Evolutionary conservation across 2,797 vertebrate species (phyloP).

Genomic region (Schizopygopsis pylzovi): DNA sequence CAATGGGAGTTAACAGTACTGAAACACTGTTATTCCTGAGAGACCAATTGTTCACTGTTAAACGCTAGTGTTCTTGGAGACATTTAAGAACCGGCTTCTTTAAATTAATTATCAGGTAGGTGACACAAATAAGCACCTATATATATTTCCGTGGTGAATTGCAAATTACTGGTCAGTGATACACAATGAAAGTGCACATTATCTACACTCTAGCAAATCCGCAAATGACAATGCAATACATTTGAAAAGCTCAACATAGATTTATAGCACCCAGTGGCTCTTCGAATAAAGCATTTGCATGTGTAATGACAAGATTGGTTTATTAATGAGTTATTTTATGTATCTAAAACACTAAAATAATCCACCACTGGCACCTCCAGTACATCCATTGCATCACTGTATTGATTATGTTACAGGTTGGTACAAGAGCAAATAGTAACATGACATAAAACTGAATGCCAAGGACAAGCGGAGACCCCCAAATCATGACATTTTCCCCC

Average conservation of each 20-base stretch:
- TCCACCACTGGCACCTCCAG: not conserved
- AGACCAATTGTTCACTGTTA: not conserved
- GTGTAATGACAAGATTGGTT: not conserved
- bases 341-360: constrained; percentile 3
- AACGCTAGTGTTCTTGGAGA: not conserved
- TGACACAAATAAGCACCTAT: constrained; percentile 22
- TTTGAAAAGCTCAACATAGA: not conserved
- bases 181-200: constrained; percentile 7
- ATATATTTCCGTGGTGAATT: not conserved
- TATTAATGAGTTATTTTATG: not conserved
- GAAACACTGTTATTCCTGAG: not conserved
- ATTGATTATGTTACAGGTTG: not conserved
- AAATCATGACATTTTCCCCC: constrained; percentile 51
- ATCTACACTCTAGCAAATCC: not conserved
- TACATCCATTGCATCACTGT: not conserved
- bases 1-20: not conserved
- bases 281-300: not conserved
- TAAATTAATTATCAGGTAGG: constrained; percentile 31
- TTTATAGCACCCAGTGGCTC: not conserved
- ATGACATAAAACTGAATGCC: constrained; percentile 37
- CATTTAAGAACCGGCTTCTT: constrained; percentile 27
- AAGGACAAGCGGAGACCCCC: constrained; percentile 60
- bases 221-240: not conserved
- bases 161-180: constrained; percentile 13
- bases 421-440: constrained; percentile 25